Evolutionary conservation across 1,140 invertebrate species (phyloP).

Genomic region (Rhagoletis zephyria): DNA sequence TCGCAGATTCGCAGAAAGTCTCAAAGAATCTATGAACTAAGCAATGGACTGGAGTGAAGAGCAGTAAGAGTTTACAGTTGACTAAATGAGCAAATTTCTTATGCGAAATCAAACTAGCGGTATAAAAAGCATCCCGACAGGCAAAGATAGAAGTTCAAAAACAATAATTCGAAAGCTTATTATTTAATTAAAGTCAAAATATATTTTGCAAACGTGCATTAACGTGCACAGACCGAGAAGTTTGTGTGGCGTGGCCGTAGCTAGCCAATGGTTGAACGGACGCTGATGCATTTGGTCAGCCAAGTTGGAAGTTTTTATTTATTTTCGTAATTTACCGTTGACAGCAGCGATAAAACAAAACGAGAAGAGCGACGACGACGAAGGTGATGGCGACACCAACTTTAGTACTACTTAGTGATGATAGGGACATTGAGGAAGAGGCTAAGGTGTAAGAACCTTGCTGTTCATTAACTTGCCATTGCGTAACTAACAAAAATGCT

Average conservation of each 20-base stretch:
- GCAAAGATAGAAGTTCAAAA: too few relatives aligned
- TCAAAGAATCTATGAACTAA: too few relatives aligned
- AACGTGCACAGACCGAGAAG: not conserved
- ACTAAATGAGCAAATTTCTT: too few relatives aligned
- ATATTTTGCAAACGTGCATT: not conserved
- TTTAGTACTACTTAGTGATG: too few relatives aligned
- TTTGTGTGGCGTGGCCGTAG: not conserved
- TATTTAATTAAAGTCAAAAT: conserved; percentile 1
- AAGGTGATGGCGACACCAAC: too few relatives aligned
- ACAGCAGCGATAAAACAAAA: conserved; percentile 25
- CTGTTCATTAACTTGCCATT: not conserved
- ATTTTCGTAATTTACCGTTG: conserved; percentile 39
- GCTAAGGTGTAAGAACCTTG: not conserved
- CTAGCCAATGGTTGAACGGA: not conserved
- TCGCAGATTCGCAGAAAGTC: too few relatives aligned
- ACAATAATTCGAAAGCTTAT: not conserved
- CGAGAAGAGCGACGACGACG: not conserved
- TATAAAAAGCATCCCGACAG: too few relatives aligned
- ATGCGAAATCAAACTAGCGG: too few relatives aligned
- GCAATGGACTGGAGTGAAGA: too few relatives aligned
- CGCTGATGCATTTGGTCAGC: not conserved
- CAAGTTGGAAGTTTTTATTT: not conserved
- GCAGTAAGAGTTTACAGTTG: too few relatives aligned
- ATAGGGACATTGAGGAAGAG: not conserved
- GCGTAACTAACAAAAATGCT: not conserved